These are phyloP conservation scores for Pogonomyrmex barbatus DNA, from an alignment of 1,140 invertebrate genomes.

Conservation along the genomic window DNA sequence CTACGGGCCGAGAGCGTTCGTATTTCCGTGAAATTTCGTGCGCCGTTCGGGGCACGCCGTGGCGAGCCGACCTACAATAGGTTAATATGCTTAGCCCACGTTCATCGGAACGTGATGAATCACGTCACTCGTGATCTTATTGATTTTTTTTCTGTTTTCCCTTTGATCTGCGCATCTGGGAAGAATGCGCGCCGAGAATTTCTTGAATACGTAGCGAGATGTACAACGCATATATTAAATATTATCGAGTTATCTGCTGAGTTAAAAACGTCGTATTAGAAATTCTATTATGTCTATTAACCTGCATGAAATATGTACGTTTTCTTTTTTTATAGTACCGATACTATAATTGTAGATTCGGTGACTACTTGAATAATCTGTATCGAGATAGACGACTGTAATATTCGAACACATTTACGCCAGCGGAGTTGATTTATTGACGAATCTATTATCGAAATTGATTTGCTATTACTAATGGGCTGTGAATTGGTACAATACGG, in stretches of 20 bases:
- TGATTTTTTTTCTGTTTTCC: slow-evolving; percentile 21
- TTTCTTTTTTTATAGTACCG: neutral
- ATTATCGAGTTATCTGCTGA: neutral
- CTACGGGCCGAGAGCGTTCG: slow-evolving; percentile 50
- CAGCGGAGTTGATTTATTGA: slow-evolving; percentile 50
- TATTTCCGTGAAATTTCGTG: slow-evolving; percentile 73
- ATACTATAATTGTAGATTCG: neutral
- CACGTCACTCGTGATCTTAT: slow-evolving; percentile 45
- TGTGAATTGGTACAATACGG: slow-evolving; percentile 56
- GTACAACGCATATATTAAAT: neutral
- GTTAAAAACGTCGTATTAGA: neutral
- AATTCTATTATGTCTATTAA: neutral
- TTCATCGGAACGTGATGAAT: slow-evolving; percentile 40
- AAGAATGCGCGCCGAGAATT: neutral
- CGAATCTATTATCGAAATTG: slow-evolving; percentile 60
- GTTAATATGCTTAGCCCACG: slow-evolving; percentile 61
- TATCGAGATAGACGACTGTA: slow-evolving; percentile 32
- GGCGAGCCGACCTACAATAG: slow-evolving; percentile 62
- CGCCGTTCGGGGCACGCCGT: slow-evolving; percentile 36
- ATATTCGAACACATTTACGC: slow-evolving; percentile 17
- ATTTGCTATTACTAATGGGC: slow-evolving; percentile 60
- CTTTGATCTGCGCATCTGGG: neutral
- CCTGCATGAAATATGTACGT: neutral
- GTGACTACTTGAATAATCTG: neutral
- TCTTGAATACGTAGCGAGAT: neutral